A percentile compares a stretch with the other conserved stretches of the same genome.
phyloP scores from a whole-genome alignment of 2,888 invertebrate genomes.

The Cephus nigrinus region DNA sequence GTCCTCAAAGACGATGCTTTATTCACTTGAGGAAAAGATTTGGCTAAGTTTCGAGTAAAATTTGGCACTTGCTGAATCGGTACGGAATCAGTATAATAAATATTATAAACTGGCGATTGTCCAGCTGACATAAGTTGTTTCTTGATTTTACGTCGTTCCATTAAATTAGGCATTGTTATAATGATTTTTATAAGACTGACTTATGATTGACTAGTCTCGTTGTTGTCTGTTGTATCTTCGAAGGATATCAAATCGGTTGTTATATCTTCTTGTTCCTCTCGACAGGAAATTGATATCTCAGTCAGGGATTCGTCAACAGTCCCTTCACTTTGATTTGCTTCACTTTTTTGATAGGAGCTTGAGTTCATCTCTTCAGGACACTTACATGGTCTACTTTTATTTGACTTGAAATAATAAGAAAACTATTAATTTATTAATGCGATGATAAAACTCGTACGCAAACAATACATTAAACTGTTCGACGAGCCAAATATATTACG shows the following conservation, averaged over 20 bases:
- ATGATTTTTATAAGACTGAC: background rate
- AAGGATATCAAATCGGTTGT: background rate
- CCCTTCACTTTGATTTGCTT: background rate
- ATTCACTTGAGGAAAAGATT: constrained; percentile 24
- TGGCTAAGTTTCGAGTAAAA: constrained; percentile 20
- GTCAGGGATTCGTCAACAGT: constrained; percentile 23
- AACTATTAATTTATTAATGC: background rate
- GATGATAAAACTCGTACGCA: background rate
- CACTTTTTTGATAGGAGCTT: background rate
- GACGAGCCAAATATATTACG: constrained; percentile 14
- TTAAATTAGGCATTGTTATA: constrained; percentile 28
- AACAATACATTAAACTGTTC: background rate
- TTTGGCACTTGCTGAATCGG: constrained; percentile 25
- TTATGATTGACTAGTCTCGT: constrained; percentile 31
- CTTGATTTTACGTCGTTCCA: constrained; percentile 33
- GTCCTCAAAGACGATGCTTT: background rate
- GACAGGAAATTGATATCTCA: constrained; percentile 26
- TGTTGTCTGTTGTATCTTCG: constrained; percentile 40
- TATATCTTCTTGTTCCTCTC: constrained; percentile 13
- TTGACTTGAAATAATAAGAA: background rate
- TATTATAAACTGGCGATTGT: constrained; percentile 31
- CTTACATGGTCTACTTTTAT: background rate
- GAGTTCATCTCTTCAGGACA: background rate
- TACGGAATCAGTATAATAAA: constrained; percentile 30
- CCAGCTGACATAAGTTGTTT: constrained; percentile 18